These are phyloP conservation scores for Brachionus plicatilis DNA, from an alignment of 1,140 invertebrate genomes.

Conservation along the genomic window DNA sequence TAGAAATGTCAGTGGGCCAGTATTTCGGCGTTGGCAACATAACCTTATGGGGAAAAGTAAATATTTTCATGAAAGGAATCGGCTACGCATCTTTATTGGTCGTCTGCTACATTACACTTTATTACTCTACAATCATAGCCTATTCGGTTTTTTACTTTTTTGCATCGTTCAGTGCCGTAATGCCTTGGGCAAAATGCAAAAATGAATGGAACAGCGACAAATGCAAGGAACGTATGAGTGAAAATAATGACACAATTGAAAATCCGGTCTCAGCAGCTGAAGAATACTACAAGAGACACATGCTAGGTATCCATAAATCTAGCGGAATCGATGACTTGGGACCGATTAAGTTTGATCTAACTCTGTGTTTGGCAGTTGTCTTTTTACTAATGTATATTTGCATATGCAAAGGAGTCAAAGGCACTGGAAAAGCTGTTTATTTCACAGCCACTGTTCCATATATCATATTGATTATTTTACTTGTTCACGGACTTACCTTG, in stretches of 20 bases:
- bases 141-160: conserved; percentile 90
- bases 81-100: conserved; percentile 48
- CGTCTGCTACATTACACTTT: conserved; percentile 59
- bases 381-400: conserved; percentile 35
- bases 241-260: not conserved
- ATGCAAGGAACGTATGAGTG: conserved; percentile 43
- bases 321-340: conserved; percentile 25
- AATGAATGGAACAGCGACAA: conserved; percentile 64
- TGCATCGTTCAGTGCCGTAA: conserved; percentile 73
- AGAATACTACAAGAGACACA: conserved; percentile 27
- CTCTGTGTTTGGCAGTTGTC: not conserved
- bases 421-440: conserved; percentile 50
- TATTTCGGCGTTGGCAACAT: conserved; percentile 18
- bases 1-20: conserved; percentile 33
- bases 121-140: conserved; percentile 89
- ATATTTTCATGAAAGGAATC: conserved; percentile 46
- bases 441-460: conserved; percentile 39
- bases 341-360: not conserved
- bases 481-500: conserved; percentile 14
- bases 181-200: conserved; percentile 76
- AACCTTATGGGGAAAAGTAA: conserved; percentile 32
- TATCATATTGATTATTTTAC: conserved; percentile 22
- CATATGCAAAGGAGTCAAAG: conserved; percentile 38
- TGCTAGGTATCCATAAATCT: conserved; percentile 31
- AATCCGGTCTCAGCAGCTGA: not conserved